Evolutionary conservation across 2,797 vertebrate species (phyloP), one percentile per base, ranked within the genome.

Genomic region (Cossypha heuglini): DNA sequence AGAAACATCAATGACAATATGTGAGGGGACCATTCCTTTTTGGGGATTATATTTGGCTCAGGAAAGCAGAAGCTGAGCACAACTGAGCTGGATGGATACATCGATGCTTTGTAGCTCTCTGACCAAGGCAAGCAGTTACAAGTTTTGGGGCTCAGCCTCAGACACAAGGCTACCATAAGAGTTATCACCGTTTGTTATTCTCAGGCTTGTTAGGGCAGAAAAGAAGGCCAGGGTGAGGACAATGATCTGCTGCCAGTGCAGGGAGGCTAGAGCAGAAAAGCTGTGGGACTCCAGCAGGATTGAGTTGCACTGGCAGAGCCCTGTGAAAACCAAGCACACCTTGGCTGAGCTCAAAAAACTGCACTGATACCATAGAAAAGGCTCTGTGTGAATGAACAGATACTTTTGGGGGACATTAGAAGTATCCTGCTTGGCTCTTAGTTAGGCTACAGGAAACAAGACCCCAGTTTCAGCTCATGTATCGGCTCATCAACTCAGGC

Each of bases 231-330:
- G 80, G 59, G 26, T 84, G 48, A 83, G 83, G 43, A 59, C 0
- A 1, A 13, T 8, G 73, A 19, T 75, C 51, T 42, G 35, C 45
- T 66, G 58, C 48, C 42, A 55, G 55, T 7, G n/a, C 52, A 48
- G 31, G 0, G 3, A 67, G 55, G 51, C 59, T 62, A 22, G 31
- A 77, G 29, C 33, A 61, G 78, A 55, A 87, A 42, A 64, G 40
- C 33, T 75, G 26, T 11, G 1, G 48, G 61, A 40, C 22, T 81
- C 18, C 0, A 0, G 37, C 45, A 25, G 40, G 62, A n/a, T 0
- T 29, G 59, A 58, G 11, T 5, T 62, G 43, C 38, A 5, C 45
- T 52, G 61, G 42, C 58, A 82, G 68, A 72, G 28, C 49, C 59
- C 22, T 13, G 9, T 55, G 57, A 55, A 84, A 76, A 51, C 12